These are phyloP conservation scores for Pogonocichla stellata DNA, from an alignment of 2,113 vertebrate genomes.

Conservation along the genomic window DNA sequence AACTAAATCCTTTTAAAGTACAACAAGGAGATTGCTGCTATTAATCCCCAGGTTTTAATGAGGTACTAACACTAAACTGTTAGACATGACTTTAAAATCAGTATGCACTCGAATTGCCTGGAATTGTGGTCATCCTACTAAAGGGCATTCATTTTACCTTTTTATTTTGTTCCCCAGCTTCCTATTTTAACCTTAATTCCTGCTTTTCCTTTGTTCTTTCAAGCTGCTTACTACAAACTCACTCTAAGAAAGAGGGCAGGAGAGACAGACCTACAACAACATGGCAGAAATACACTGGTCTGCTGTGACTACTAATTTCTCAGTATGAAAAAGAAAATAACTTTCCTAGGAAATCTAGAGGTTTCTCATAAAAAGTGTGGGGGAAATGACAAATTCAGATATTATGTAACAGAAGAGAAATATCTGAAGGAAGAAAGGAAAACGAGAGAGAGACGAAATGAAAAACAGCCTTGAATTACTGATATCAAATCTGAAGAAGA, in stretches of 20 bases:
- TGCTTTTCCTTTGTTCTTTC: not conserved
- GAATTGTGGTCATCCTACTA: not conserved
- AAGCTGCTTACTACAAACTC: not conserved
- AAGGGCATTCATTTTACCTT: not conserved
- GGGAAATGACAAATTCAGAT: not conserved
- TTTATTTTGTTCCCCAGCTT: not conserved
- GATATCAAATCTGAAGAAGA: not conserved
- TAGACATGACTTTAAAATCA: not conserved
- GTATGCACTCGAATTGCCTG: not conserved
- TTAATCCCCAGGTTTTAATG: slow-evolving; percentile 18
- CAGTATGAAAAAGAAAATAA: not conserved
- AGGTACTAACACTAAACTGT: not conserved
- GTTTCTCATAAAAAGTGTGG: not conserved
- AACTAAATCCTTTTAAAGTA: not conserved
- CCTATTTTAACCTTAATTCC: not conserved
- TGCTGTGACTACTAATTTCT: not conserved
- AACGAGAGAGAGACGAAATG: not conserved
- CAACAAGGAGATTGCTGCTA: not conserved
- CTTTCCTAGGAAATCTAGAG: not conserved
- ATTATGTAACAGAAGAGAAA: not conserved
- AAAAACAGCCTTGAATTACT: not conserved
- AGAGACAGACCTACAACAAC: not conserved
- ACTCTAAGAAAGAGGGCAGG: not conserved
- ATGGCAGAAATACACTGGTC: not conserved
- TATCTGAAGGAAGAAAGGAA: not conserved